phyloP scores from a whole-genome alignment of 2,888 invertebrate species.

The Hydraecia micacea region DNA sequence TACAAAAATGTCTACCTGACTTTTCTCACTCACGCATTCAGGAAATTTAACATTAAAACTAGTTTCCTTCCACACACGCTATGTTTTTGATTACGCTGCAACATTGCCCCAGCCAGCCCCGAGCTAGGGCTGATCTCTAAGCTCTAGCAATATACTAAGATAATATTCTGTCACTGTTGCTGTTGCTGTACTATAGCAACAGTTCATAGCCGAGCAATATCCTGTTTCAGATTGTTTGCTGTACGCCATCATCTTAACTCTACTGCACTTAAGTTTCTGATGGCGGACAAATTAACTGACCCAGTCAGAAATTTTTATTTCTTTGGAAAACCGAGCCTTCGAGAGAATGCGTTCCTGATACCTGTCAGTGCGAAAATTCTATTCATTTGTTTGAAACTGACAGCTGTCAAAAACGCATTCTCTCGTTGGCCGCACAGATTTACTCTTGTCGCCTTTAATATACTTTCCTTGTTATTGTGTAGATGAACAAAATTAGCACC shows the following conservation, averaged over 20 bases:
- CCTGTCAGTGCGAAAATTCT: too few species aligned
- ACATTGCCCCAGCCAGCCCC: slow-evolving; percentile 5
- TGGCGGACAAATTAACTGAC: slow-evolving; percentile 58
- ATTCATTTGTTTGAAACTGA: too few species aligned
- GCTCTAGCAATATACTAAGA: slow-evolving; percentile 38
- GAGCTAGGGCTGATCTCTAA: slow-evolving; percentile 27
- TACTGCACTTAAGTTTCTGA: slow-evolving; percentile 69
- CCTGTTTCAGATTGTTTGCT: slow-evolving; percentile 72
- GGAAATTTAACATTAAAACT: neutral
- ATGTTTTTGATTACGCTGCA: slow-evolving; percentile 7
- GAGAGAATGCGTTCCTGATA: too few species aligned
- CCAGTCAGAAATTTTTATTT: neutral
- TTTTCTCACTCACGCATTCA: neutral
- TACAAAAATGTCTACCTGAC: too few species aligned
- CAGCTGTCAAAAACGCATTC: too few species aligned
- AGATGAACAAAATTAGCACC: neutral
- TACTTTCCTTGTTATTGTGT: neutral
- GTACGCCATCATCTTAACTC: slow-evolving; percentile 66
- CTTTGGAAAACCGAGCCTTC: neutral
- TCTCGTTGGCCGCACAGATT: neutral
- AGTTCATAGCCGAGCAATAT: slow-evolving; percentile 68
- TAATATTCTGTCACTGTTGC: slow-evolving; percentile 43
- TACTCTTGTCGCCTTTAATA: neutral
- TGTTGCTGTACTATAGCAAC: slow-evolving; percentile 10
- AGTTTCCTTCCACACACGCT: neutral